Evolutionary conservation across 64 coral and sea anemone genomes (phyloP).

Genomic region (Porites lutea): DNA sequence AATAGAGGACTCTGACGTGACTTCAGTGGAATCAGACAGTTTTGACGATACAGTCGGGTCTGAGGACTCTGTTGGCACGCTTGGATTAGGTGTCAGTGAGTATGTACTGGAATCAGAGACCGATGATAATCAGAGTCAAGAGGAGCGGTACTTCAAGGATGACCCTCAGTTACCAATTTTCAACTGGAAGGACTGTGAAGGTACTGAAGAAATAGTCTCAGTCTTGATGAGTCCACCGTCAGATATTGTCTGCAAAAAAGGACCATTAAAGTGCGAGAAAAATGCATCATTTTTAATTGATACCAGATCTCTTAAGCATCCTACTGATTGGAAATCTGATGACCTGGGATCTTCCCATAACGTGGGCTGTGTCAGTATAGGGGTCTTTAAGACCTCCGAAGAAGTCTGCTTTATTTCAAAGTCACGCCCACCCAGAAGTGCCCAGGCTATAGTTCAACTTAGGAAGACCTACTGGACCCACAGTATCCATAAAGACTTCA

Average conservation of each 20-base stretch:
- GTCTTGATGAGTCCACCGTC: neutral
- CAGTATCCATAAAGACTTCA: neutral
- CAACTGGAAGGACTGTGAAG: neutral
- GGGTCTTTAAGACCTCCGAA: neutral
- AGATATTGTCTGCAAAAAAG: neutral
- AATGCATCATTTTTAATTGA: constrained; percentile 8
- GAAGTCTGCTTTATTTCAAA: neutral
- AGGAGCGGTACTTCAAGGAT: neutral
- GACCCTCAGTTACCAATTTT: neutral
- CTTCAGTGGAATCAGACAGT: no score
- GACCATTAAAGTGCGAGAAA: neutral
- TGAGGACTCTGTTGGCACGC: no score
- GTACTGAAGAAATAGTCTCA: neutral
- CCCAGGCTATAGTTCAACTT: neutral
- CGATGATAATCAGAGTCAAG: neutral
- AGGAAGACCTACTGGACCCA: constrained; percentile 39
- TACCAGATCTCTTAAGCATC: neutral
- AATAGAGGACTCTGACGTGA: no score
- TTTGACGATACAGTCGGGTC: no score
- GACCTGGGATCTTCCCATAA: constrained; percentile 5
- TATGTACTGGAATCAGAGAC: neutral
- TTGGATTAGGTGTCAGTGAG: no score
- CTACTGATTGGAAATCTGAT: neutral
- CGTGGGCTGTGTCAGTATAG: neutral
- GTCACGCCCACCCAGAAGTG: neutral